Percentiles rank a stretch among this genome's conserved stretches.
Evolutionary conservation across 2,113 vertebrate genomes (phyloP).

Genomic region (Tychaedon coryphoeus): DNA sequence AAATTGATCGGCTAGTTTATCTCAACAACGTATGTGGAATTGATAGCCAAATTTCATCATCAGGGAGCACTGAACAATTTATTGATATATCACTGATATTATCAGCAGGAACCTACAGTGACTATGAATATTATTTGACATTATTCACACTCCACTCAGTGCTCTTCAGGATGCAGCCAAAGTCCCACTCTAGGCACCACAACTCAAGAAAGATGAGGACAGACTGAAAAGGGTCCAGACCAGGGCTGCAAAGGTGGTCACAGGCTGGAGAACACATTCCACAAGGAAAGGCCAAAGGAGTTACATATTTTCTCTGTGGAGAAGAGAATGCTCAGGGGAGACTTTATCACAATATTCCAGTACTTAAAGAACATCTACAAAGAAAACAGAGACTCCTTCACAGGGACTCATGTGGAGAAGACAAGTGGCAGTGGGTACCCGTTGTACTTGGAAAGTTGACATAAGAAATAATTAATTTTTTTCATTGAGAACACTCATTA

Average conservation of each 20-base stretch:
- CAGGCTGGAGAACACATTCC: background rate
- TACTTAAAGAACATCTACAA: background rate
- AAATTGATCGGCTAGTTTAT: background rate
- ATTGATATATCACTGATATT: background rate
- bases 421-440: background rate
- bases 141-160: background rate
- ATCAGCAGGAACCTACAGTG: background rate
- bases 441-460: background rate
- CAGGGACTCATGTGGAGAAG: background rate
- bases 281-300: background rate
- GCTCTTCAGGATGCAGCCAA: background rate
- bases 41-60: background rate
- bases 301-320: background rate
- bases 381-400: background rate
- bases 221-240: background rate
- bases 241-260: background rate
- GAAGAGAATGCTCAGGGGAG: background rate
- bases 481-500: background rate
- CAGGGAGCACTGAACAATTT: background rate
- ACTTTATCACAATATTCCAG: background rate
- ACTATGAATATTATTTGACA: background rate
- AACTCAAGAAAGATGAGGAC: background rate
- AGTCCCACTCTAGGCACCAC: background rate
- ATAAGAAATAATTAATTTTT: fast-evolving
- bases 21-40: background rate